Percentiles rank a stretch among this genome's conserved stretches.
Evolutionary conservation across 2,797 vertebrate genomes (phyloP).

Genomic region (Balearica regulorum): DNA sequence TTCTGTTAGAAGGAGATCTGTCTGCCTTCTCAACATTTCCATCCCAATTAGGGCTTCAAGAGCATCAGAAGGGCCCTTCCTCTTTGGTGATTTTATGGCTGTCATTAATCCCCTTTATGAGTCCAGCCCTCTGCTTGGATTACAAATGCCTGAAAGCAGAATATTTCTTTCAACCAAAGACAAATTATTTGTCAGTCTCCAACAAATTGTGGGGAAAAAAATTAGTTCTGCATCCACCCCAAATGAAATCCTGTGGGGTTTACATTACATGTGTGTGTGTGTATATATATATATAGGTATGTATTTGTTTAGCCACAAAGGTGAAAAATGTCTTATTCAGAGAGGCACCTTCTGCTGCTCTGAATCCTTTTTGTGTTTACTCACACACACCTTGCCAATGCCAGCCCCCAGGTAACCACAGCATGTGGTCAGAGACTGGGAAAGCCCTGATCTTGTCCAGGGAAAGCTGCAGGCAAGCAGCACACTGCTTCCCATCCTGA

Average conservation of each 20-base stretch:
- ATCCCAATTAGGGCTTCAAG: slow-evolving; percentile 2
- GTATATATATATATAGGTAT: background rate
- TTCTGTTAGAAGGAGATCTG: background rate
- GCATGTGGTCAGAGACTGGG: background rate
- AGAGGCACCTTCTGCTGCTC: background rate
- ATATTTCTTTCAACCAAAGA: slow-evolving; percentile 7
- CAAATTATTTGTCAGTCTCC: background rate
- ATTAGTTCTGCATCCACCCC: background rate
- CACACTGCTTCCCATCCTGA: background rate
- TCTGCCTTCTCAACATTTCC: background rate
- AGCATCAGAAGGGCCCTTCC: slow-evolving; percentile 23
- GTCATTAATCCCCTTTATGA: slow-evolving; percentile 37
- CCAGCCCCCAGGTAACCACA: background rate
- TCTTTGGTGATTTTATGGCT: background rate
- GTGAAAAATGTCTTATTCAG: background rate
- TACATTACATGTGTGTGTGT: too few relatives aligned
- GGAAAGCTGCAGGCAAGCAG: background rate
- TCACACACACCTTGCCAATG: background rate
- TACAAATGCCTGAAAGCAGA: slow-evolving; percentile 13
- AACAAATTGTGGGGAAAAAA: background rate
- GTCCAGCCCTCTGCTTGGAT: background rate
- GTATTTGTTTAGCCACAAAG: background rate
- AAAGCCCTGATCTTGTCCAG: background rate
- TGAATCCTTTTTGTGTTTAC: background rate
- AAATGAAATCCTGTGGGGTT: background rate